Percentiles rank a stretch among this genome's conserved stretches.
phyloP scores from a whole-genome alignment of 2,888 invertebrate species.

The Leuctra nigra region DNA sequence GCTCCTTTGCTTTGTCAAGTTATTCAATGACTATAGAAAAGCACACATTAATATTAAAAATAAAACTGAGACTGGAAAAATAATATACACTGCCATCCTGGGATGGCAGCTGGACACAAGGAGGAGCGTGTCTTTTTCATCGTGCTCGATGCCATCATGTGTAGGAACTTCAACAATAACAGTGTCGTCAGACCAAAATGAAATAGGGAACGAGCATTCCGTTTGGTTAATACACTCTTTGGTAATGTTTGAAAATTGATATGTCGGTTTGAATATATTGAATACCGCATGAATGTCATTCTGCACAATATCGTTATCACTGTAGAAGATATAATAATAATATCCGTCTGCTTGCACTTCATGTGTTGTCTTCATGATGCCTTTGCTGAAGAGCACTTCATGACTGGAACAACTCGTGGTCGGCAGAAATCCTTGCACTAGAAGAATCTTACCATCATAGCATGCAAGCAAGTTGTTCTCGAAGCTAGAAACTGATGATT shows the following conservation, averaged over 20 bases:
- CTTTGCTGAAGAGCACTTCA: constrained; percentile 54
- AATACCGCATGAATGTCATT: constrained; percentile 80
- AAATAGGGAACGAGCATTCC: constrained; percentile 65
- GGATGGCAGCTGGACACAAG: constrained; percentile 74
- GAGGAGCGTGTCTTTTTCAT: constrained; percentile 63
- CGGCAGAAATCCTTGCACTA: constrained; percentile 63
- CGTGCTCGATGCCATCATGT: constrained; percentile 69
- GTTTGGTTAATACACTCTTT: constrained; percentile 70
- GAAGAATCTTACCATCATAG: constrained; percentile 67
- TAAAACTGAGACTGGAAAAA: constrained; percentile 71
- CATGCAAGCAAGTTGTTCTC: constrained; percentile 69
- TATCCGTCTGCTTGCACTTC: constrained; percentile 70
- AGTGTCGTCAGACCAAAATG: constrained; percentile 65
- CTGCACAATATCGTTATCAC: constrained; percentile 70
- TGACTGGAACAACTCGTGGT: constrained; percentile 61
- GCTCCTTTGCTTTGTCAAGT: no score
- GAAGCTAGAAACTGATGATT: constrained; percentile 73
- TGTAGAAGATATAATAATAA: constrained; percentile 85
- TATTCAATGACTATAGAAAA: constrained; percentile 77
- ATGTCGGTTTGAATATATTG: constrained; percentile 78
- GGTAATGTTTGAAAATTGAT: constrained; percentile 64
- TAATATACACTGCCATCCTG: constrained; percentile 66
- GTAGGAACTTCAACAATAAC: constrained; percentile 82
- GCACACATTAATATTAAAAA: constrained; percentile 72
- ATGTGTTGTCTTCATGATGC: constrained; percentile 55